phyloP scores from a whole-genome alignment of 2,888 invertebrate genomes.

The Aricia artaxerxes region DNA sequence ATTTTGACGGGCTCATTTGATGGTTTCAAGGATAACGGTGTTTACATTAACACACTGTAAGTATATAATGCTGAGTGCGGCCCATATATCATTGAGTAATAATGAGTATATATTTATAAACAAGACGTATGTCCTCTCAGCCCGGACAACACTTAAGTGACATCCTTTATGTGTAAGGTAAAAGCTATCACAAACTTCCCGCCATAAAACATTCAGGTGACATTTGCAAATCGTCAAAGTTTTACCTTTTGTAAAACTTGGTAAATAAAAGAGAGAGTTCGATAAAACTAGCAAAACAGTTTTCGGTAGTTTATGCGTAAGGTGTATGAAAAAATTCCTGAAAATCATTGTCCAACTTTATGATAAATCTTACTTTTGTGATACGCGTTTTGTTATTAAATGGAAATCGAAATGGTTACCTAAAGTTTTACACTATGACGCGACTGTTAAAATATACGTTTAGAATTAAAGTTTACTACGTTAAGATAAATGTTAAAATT shows the following conservation, averaged over 20 bases:
- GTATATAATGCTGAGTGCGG: too few species aligned
- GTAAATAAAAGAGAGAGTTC: background rate
- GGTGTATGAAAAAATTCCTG: background rate
- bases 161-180: background rate
- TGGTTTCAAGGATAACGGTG: too few species aligned
- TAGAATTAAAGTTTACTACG: too few species aligned
- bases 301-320: background rate
- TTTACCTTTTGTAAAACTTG: background rate
- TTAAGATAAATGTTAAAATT: too few species aligned
- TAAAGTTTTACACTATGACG: too few species aligned
- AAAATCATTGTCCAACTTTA: background rate
- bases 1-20: too few species aligned
- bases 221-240: slow-evolving; percentile 20
- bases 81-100: too few species aligned
- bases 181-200: background rate
- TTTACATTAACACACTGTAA: too few species aligned
- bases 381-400: background rate
- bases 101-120: too few species aligned
- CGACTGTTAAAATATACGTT: too few species aligned
- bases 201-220: slow-evolving; percentile 15
- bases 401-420: background rate
- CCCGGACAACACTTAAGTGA: too few species aligned
- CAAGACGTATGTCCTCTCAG: too few species aligned
- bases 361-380: background rate
- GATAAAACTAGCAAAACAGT: background rate